Conservation (phyloP, 2,888 invertebrate species). For the Miltochrista miniata region DNA sequence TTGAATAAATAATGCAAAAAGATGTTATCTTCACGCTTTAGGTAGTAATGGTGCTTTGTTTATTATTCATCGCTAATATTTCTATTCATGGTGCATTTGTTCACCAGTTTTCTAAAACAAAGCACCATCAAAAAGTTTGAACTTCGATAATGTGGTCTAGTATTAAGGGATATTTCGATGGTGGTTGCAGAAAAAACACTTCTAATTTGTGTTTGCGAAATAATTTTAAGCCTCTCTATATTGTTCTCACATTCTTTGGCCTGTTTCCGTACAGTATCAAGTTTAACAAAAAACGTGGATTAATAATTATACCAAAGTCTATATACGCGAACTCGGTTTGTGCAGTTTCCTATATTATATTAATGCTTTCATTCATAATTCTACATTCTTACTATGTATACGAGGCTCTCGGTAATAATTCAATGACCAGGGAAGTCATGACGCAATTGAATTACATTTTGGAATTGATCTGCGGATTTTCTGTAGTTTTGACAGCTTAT, state of each 20-base stretch:
- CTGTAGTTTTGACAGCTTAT: constrained; percentile 52
- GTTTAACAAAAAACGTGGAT: constrained; percentile 35
- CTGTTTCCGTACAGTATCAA: constrained; percentile 54
- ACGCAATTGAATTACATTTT: constrained; percentile 64
- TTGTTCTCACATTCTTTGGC: constrained; percentile 44
- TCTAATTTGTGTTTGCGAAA: constrained; percentile 23
- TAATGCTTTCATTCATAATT: constrained; percentile 46
- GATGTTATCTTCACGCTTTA: constrained; percentile 37
- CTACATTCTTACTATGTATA: constrained; percentile 53
- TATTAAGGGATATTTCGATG: constrained; percentile 27
- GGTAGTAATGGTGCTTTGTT: constrained; percentile 15
- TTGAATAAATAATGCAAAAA: constrained; percentile 44
- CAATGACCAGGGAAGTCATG: constrained; percentile 50
- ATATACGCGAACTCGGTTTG: constrained; percentile 58
- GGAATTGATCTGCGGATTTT: constrained; percentile 47
- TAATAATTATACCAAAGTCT: constrained; percentile 49
- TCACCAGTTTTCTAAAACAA: constrained; percentile 1
- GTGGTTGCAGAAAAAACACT: constrained; percentile 8
- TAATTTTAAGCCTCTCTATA: constrained; percentile 51
- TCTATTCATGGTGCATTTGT: constrained; percentile 13
- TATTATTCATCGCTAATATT: constrained; percentile 16
- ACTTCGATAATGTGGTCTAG: constrained; percentile 29
- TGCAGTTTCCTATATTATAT: constrained; percentile 43
- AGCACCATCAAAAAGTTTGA: neutral
- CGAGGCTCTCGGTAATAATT: constrained; percentile 37